phyloP scores from a whole-genome alignment of 2,113 vertebrate genomes.

The Lipophrys pholis region DNA sequence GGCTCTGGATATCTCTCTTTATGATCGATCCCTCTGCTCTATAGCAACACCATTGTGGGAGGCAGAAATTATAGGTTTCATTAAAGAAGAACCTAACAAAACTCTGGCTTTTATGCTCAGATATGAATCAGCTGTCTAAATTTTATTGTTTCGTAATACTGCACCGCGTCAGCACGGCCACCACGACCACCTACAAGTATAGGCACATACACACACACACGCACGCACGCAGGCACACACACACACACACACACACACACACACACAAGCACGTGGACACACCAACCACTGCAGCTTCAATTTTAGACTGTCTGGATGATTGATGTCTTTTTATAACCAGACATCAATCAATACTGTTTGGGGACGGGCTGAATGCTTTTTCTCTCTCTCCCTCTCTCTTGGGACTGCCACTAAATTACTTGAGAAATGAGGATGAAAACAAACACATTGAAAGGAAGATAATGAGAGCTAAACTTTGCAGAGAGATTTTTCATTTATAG shows the following conservation, averaged over 20 bases:
- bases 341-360: constrained; percentile 73
- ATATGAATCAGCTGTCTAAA: constrained; percentile 76
- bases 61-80: constrained; percentile 76
- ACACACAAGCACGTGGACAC: constrained; percentile 26
- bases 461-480: not conserved
- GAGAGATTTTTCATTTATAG: not conserved
- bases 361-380: constrained; percentile 45
- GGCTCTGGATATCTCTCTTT: constrained; percentile 61
- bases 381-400: constrained; percentile 12
- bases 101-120: constrained; percentile 71
- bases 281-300: constrained; percentile 57
- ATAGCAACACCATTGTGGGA: constrained; percentile 39
- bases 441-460: constrained; percentile 22
- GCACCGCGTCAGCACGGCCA: constrained; percentile 49
- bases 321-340: constrained; percentile 73
- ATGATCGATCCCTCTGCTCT: constrained; percentile 58
- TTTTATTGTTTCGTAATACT: constrained; percentile 79
- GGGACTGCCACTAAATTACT: constrained; percentile 52
- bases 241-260: constrained; percentile 3
- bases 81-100: constrained; percentile 76
- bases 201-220: constrained; percentile 11
- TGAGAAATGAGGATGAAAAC: constrained; percentile 42
- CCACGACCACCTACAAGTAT: too few species aligned
- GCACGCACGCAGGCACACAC: constrained; percentile 12
- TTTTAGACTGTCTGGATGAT: constrained; percentile 73